Conservation (phyloP, 2,797 vertebrate species). For the Uromys caudimaculatus region DNA sequence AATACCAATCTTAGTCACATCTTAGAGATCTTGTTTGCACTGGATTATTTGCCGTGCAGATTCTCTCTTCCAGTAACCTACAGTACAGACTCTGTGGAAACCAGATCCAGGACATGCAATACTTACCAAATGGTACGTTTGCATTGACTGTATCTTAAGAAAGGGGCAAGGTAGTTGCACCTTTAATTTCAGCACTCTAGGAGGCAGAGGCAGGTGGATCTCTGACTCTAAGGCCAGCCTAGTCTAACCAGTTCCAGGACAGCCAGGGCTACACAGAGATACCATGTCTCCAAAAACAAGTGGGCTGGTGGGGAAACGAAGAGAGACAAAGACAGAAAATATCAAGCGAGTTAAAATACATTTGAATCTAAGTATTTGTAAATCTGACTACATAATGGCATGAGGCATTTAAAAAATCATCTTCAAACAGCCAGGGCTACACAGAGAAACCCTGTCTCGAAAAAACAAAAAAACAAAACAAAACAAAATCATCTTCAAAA, state of each 20-base stretch:
- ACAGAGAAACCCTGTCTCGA: no score
- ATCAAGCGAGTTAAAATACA: not conserved
- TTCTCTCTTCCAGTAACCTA: not conserved
- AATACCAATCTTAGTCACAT: conserved; percentile 50
- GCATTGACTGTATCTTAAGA: not conserved
- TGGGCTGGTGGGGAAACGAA: no score
- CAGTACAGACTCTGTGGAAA: conserved; percentile 1
- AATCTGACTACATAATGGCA: conserved; percentile 34
- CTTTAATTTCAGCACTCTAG: not conserved
- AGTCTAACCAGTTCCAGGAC: not conserved
- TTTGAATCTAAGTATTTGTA: conserved; percentile 27
- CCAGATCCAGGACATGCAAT: not conserved
- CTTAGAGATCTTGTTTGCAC: conserved; percentile 38
- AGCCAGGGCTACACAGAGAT: not conserved
- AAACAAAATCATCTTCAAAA: conserved; percentile 43
- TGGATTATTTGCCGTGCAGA: conserved; percentile 13
- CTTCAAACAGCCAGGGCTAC: no score
- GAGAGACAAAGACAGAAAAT: not conserved
- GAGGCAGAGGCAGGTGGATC: not conserved
- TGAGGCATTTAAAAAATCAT: not conserved
- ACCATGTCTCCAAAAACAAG: not conserved
- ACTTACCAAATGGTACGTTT: conserved; percentile 19
- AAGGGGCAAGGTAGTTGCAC: no score
- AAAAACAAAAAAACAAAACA: conserved; percentile 41
- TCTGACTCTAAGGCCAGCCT: not conserved